phyloP scores from a whole-genome alignment of 2,113 vertebrate genomes.

The Atherinomorus stipes region DNA sequence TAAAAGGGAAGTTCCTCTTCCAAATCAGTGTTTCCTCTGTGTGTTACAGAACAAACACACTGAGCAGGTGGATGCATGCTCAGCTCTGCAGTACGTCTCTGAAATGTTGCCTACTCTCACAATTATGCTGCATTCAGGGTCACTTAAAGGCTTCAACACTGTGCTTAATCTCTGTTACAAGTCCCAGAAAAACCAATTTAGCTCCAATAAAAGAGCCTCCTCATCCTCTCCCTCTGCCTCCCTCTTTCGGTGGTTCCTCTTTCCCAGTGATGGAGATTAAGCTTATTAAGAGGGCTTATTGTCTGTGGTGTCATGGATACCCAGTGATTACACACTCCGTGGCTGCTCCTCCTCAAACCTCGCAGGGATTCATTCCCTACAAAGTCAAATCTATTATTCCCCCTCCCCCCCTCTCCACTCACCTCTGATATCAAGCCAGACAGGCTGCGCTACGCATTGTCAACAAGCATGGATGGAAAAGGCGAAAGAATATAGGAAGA shows the following conservation, averaged over 20 bases:
- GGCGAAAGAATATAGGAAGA: constrained; percentile 27
- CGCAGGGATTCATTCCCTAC: constrained; percentile 55
- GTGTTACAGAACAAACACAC: not conserved
- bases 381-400: constrained; percentile 77
- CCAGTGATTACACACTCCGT: constrained; percentile 75
- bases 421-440: constrained; percentile 59
- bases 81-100: not conserved
- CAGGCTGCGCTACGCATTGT: constrained; percentile 54
- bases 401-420: constrained; percentile 21
- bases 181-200: constrained; percentile 88
- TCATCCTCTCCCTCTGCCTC: constrained; percentile 79
- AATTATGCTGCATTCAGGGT: constrained; percentile 56
- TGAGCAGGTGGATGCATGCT: not conserved
- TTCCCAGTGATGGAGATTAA: constrained; percentile 68
- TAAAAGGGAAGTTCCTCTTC: too few species aligned
- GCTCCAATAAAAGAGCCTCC: constrained; percentile 86
- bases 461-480: constrained; percentile 39
- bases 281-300: constrained; percentile 80
- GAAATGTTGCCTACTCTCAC: constrained; percentile 23
- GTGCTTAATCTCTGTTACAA: constrained; percentile 56
- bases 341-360: constrained; percentile 70
- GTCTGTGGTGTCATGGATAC: constrained; percentile 79
- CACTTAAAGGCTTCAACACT: constrained; percentile 87
- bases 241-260: constrained; percentile 35
- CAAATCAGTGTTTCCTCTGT: too few species aligned